phyloP scores from a whole-genome alignment of 1,140 invertebrate species.

The Drosophila pectinifera region DNA sequence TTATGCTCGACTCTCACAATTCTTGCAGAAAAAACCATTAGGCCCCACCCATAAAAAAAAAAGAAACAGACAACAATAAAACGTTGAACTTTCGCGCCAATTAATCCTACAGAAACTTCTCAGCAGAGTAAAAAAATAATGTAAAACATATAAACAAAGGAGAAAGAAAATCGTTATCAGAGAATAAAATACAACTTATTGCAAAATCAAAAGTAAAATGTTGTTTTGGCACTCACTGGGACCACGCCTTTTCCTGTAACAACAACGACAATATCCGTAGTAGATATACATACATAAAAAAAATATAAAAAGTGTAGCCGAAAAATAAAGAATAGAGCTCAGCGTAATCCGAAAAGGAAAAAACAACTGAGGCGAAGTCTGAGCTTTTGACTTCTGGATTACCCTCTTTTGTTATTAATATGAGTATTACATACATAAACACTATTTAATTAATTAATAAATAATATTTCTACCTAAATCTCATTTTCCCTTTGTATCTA shows the following conservation, averaged over 20 bases:
- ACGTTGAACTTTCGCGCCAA: constrained; percentile 21
- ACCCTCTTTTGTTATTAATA: too few species aligned
- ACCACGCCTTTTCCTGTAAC: constrained; percentile 57
- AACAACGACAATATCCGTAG: constrained; percentile 5
- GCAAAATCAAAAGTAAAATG: constrained; percentile 37
- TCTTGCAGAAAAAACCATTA: constrained; percentile 16
- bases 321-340: constrained; percentile 17
- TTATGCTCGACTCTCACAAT: constrained; percentile 15
- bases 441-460: too few species aligned
- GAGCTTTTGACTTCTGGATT: not conserved
- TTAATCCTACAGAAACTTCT: constrained; percentile 1
- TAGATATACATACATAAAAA: too few species aligned
- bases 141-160: constrained; percentile 17
- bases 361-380: not conserved
- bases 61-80: constrained; percentile 5
- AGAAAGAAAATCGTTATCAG: constrained; percentile 4
- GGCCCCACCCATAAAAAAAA: constrained; percentile 19
- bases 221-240: constrained; percentile 41
- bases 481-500: too few species aligned
- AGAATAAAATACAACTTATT: constrained; percentile 39
- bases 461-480: too few species aligned
- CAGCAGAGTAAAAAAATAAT: constrained; percentile 17
- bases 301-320: constrained; percentile 25
- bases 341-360: not conserved
- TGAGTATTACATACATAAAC: too few species aligned